Conservation (phyloP, 1,140 invertebrate genomes). For the Tetraneura akinire region DNA sequence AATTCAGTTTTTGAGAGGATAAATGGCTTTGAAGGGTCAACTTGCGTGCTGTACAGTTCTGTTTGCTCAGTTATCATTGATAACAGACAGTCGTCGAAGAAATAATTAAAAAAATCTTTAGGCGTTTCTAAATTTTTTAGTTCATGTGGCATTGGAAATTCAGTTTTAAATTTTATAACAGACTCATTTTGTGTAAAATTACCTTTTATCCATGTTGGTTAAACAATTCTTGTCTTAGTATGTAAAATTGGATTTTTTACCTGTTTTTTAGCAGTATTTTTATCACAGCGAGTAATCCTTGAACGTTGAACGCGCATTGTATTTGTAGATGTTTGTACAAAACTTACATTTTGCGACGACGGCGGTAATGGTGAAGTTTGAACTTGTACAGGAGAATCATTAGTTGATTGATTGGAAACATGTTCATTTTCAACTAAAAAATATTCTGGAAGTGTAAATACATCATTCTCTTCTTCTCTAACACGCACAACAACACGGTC, state of each 20-base stretch:
- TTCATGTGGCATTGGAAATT: not conserved
- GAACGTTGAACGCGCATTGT: not conserved
- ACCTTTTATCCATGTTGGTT: not conserved
- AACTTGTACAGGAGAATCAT: not conserved
- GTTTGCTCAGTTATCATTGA: not conserved
- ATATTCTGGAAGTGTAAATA: conserved; percentile 1
- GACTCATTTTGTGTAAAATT: conserved; percentile 11
- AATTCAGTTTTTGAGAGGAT: not conserved
- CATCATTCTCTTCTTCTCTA: not conserved
- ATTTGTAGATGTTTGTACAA: not conserved
- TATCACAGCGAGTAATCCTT: not conserved
- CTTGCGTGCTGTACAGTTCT: not conserved
- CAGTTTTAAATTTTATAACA: not conserved
- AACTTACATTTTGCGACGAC: not conserved
- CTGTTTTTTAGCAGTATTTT: conserved; percentile 1
- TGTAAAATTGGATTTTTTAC: not conserved
- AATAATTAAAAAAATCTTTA: conserved; percentile 17
- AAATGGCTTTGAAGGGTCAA: not conserved
- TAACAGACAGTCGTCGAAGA: not conserved
- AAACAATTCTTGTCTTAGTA: not conserved
- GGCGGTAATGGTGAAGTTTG: not conserved
- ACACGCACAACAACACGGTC: not conserved
- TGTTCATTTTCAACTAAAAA: conserved; percentile 1
- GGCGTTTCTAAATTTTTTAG: not conserved
- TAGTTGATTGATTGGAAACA: not conserved